Evolutionary conservation across 2,888 invertebrate species (phyloP).

Genomic region (Leucophenga montana): DNA sequence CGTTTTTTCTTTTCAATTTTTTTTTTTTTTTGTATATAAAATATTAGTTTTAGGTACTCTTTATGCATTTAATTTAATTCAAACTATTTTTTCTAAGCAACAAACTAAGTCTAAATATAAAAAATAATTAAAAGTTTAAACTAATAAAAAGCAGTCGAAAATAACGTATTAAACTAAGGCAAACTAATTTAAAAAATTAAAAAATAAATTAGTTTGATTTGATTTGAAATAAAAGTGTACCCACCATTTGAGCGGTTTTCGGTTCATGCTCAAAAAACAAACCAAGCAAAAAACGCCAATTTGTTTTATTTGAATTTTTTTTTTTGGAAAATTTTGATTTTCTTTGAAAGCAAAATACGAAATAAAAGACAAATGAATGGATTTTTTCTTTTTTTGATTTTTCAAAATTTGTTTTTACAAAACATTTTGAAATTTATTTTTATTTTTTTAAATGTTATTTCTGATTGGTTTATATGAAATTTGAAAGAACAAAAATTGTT

Average conservation of each 20-base stretch:
- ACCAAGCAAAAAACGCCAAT: constrained; percentile 22
- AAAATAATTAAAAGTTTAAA: no score
- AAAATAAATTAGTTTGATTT: background rate
- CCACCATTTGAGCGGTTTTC: constrained; percentile 9
- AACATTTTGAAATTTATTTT: constrained; percentile 22
- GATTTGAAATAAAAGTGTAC: background rate
- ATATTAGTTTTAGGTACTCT: no score
- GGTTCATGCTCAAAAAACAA: constrained; percentile 6
- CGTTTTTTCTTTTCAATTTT: no score
- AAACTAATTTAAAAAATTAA: constrained; percentile 1
- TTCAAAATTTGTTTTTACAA: constrained; percentile 26
- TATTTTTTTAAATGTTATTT: constrained; percentile 26
- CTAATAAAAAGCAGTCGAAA: no score
- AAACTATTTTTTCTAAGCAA: no score
- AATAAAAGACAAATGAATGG: constrained; percentile 21
- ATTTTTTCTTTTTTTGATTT: constrained; percentile 7
- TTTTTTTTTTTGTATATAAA: no score
- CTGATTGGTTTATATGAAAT: constrained; percentile 17
- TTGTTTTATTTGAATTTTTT: background rate
- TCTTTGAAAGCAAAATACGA: constrained; percentile 12
- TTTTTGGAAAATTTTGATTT: no score
- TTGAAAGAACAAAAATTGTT: background rate
- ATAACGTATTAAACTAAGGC: no score
- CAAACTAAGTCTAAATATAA: no score
- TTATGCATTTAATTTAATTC: no score